A percentile compares a stretch with the other conserved stretches of the same genome.
Conservation (phyloP, 2,797 vertebrate genomes). For the Anas capensis region DNA sequence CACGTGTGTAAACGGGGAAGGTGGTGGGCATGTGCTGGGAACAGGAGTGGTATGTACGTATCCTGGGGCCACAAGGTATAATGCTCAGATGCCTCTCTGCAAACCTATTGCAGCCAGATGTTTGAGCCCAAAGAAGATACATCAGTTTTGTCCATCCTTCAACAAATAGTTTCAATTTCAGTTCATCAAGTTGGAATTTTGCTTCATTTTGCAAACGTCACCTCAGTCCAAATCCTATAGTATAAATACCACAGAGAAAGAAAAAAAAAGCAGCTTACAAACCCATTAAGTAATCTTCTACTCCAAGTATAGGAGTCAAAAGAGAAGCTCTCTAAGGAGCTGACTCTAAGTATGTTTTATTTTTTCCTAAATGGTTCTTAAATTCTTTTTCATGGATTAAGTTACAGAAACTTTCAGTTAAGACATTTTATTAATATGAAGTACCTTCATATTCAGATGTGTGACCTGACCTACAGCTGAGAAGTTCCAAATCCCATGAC, state of each 20-base stretch:
- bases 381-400: not conserved
- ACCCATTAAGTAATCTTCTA: not conserved
- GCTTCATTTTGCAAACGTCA: not conserved
- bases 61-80: not conserved
- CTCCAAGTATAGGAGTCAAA: not conserved
- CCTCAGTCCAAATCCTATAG: not conserved
- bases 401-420: not conserved
- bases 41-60: not conserved
- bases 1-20: fast-evolving
- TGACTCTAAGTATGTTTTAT: not conserved
- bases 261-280: not conserved
- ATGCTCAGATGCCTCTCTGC: not conserved
- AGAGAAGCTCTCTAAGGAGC: not conserved
- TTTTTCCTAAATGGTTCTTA: not conserved
- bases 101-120: not conserved
- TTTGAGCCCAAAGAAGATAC: not conserved
- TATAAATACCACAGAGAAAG: not conserved
- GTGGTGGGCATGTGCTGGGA: not conserved
- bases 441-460: not conserved
- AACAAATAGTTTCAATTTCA: not conserved
- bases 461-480: not conserved
- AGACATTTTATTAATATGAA: conserved; percentile 2
- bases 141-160: not conserved
- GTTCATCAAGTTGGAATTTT: not conserved
- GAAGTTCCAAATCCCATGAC: not conserved